A percentile compares a stretch with the other conserved stretches of the same genome.
phyloP scores from a whole-genome alignment of 2,113 vertebrate genomes.

The Phalacrocorax aristotelis region DNA sequence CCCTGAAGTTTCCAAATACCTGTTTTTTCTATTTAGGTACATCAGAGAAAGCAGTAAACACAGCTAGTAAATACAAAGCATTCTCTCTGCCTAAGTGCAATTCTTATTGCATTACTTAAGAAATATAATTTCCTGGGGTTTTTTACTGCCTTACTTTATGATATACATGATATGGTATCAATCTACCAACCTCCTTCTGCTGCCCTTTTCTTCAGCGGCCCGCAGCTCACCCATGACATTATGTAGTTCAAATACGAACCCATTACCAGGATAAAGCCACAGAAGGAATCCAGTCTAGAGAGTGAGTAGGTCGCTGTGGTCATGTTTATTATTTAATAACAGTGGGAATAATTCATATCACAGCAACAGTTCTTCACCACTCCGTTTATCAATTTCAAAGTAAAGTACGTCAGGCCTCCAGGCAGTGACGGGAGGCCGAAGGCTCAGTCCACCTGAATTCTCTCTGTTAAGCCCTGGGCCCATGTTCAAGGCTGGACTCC shows the following conservation, averaged over 20 bases:
- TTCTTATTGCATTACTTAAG: constrained; percentile 56
- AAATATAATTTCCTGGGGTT: constrained; percentile 53
- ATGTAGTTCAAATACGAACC: constrained; percentile 30
- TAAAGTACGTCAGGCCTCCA: neutral
- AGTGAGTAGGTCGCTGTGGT: constrained; percentile 27
- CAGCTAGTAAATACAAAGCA: constrained; percentile 47
- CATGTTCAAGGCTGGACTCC: neutral
- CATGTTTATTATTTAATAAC: constrained; percentile 64
- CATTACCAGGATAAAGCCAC: constrained; percentile 61
- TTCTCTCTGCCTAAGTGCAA: constrained; percentile 31
- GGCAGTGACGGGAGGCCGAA: neutral
- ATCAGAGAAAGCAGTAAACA: constrained; percentile 46
- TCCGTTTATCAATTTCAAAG: constrained; percentile 31
- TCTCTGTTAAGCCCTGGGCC: neutral
- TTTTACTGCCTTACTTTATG: constrained; percentile 52
- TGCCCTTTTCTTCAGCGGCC: neutral
- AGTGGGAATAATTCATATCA: constrained; percentile 60
- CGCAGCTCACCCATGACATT: neutral
- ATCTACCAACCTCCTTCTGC: neutral
- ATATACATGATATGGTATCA: neutral
- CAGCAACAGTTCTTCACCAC: neutral
- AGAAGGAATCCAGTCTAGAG: constrained; percentile 18
- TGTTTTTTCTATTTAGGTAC: constrained; percentile 37
- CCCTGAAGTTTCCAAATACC: constrained; percentile 38
- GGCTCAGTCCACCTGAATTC: neutral